phyloP scores from a whole-genome alignment of 2,797 vertebrate species.

The Myioborus melanocephalus region DNA sequence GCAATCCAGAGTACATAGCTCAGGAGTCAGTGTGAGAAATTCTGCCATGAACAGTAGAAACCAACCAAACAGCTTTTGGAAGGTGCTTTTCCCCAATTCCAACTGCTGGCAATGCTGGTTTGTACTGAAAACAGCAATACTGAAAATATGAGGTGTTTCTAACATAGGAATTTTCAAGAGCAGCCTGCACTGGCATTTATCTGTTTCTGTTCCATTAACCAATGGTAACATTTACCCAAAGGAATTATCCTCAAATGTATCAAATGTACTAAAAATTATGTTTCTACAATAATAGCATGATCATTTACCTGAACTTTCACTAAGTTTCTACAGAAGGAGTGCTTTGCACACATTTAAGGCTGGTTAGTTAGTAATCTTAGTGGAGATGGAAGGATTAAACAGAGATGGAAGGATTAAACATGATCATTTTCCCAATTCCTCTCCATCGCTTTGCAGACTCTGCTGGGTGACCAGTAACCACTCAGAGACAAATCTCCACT shows the following conservation, averaged over 20 bases:
- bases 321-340: not conserved
- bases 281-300: not conserved
- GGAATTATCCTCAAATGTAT: not conserved
- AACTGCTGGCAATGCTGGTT: not conserved
- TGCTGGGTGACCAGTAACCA: not conserved
- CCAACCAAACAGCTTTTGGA: not conserved
- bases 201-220: not conserved
- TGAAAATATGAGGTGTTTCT: not conserved
- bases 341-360: not conserved
- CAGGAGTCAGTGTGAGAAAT: not conserved
- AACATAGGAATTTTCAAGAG: not conserved
- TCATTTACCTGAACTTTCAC: not conserved
- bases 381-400: not conserved
- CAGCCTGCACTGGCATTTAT: not conserved
- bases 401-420: not conserved
- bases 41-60: not conserved
- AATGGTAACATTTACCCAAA: not conserved
- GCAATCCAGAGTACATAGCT: not conserved
- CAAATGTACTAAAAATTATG: not conserved
- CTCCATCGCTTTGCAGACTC: fast-evolving
- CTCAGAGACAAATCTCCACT: fast-evolving
- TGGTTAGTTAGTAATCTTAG: not conserved
- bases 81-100: not conserved
- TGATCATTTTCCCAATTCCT: fast-evolving
- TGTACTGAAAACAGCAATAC: not conserved